A percentile compares a stretch with the other conserved stretches of the same genome.
phyloP scores from a whole-genome alignment of 1,140 invertebrate species.

The Pogonomyrmex californicus region DNA sequence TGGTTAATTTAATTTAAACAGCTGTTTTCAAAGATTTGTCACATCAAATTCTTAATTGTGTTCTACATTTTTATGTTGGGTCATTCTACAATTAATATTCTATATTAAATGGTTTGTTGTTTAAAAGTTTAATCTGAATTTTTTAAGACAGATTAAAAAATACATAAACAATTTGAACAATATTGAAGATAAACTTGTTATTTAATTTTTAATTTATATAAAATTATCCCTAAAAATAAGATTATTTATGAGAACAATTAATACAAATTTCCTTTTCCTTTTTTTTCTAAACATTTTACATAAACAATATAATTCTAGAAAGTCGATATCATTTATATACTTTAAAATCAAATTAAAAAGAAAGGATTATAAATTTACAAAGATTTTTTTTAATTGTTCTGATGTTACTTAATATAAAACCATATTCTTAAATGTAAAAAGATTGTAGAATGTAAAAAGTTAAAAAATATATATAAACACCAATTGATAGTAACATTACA shows the following conservation, averaged over 20 bases:
- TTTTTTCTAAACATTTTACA: not conserved
- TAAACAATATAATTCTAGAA: not conserved
- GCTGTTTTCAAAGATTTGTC: not conserved
- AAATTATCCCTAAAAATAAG: not conserved
- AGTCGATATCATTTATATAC: too few relatives aligned
- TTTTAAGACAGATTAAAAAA: not conserved
- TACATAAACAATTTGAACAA: not conserved
- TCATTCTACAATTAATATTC: not conserved
- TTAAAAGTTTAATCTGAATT: not conserved
- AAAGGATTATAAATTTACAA: not conserved
- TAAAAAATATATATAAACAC: not conserved
- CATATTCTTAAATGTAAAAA: constrained; percentile 2
- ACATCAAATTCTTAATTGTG: not conserved
- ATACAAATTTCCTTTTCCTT: not conserved
- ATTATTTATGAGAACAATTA: not conserved
- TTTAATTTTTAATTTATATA: not conserved
- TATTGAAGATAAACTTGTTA: not conserved
- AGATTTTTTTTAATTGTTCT: constrained; percentile 25
- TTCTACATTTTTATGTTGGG: not conserved
- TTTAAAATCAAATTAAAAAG: not conserved
- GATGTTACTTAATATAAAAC: not conserved
- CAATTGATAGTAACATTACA: too few relatives aligned
- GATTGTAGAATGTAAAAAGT: not conserved
- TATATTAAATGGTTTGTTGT: not conserved
- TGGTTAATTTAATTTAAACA: not conserved